Base-by-base conservation (phyloP, 2,888 invertebrate species). In the Biston betularia region DNA sequence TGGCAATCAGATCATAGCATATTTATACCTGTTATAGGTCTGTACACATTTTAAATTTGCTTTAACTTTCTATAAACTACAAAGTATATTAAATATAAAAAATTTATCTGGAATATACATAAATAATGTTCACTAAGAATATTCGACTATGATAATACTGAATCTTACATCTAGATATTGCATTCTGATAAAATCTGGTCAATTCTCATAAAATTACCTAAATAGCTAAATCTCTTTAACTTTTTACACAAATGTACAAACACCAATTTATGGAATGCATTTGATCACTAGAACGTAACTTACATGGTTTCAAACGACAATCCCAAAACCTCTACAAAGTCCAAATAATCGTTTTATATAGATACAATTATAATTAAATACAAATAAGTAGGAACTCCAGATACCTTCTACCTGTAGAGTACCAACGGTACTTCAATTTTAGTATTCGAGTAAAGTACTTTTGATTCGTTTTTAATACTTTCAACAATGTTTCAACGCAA, bases 141-240 rank as follows among this genome's bases (percentile, higher is more conserved):
- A 90, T 90, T 90, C 87, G 88, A 90, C 89, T 90, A 90, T 87
- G 80, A 85, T 92, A 93, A 93, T 93, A 93, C 92, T 93, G 92
- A 84, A 85, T 68, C 91, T 92, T 93, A 93, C 58, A 81, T 74
- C 90, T 93, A 92, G 84, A 93, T 93, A 93, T 93, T 93, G 93
- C 93, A 90, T 89, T 92, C 86, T 90, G 89, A 93, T 93, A 93
- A 90, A 92, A 92, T 93, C 91, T 93, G 92, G 88, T 91, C 91
- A 89, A 84, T 90, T 90, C 85, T 88, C 86, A 88, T 89, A 90
- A 87, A 83, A 82, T 82, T 86, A 86, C 76, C 79, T 86, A 86
- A 82, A 57, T 61, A 70, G 61, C 82, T 80, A 79, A n/a, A 80
- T 81, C 80, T 82, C 75, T 74, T 74, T 78, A 74, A 77, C 81